Evolutionary conservation across 2,113 vertebrate species (phyloP).

Genomic region (Hyaena hyaena): DNA sequence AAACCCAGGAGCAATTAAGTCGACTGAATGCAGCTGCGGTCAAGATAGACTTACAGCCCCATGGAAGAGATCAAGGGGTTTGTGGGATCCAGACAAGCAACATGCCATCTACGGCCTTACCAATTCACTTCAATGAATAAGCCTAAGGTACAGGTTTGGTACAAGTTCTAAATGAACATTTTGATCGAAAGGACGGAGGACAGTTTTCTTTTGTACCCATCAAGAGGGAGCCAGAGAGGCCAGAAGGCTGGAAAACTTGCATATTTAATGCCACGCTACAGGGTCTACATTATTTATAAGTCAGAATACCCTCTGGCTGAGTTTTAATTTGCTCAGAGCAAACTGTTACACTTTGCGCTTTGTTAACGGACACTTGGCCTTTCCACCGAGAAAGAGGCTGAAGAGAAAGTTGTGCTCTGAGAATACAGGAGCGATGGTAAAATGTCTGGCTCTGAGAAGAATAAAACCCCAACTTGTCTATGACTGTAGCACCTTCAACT

Average conservation of each 20-base stretch:
- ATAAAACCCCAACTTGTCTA: neutral
- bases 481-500: neutral
- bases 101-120: too few species aligned
- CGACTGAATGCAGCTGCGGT: neutral
- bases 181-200: neutral
- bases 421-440: neutral
- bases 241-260: constrained; percentile 27
- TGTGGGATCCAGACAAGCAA: neutral
- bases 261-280: constrained; percentile 41
- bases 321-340: constrained; percentile 66
- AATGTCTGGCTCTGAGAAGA: neutral
- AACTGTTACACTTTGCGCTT: constrained; percentile 7
- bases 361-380: constrained; percentile 1
- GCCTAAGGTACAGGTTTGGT: neutral
- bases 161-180: neutral
- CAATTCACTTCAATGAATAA: neutral
- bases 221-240: neutral
- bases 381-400: neutral
- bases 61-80: neutral
- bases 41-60: neutral
- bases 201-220: neutral
- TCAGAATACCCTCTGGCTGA: constrained; percentile 39
- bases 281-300: constrained; percentile 63
- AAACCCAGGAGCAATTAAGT: neutral
- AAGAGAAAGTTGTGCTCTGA: neutral